A percentile compares a stretch with the other conserved stretches of the same genome.
phyloP scores from a whole-genome alignment of 1,140 invertebrate genomes.

The Halesus radiatus region DNA sequence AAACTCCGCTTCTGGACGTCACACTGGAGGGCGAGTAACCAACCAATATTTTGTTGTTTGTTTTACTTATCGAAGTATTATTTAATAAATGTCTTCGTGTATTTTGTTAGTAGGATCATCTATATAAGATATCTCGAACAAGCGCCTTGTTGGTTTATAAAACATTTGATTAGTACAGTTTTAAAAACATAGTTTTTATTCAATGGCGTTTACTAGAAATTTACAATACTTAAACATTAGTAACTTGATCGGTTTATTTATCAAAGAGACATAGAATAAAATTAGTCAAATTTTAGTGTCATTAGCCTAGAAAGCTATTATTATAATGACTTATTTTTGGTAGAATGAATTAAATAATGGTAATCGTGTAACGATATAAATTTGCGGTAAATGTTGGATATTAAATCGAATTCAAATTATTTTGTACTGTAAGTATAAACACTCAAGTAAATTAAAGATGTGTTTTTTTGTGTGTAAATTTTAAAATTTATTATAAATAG shows the following conservation, averaged over 20 bases:
- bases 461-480: too few relatives aligned
- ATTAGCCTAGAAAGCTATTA: background rate
- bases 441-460: too few relatives aligned
- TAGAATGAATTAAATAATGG: background rate
- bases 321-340: too few relatives aligned
- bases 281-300: background rate
- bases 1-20: constrained; percentile 12
- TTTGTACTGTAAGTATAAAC: too few relatives aligned
- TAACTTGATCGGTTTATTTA: too few relatives aligned
- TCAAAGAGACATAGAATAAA: too few relatives aligned
- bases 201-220: constrained; percentile 29
- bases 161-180: constrained; percentile 29
- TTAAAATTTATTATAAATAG: too few relatives aligned
- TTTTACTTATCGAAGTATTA: too few relatives aligned
- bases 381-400: background rate
- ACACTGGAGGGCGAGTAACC: constrained; percentile 49
- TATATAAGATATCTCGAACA: constrained; percentile 11
- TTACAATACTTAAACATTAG: background rate
- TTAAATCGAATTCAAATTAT: too few relatives aligned
- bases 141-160: constrained; percentile 23
- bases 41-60: constrained; percentile 34
- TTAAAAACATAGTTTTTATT: constrained; percentile 3
- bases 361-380: background rate
- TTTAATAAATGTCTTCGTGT: constrained; percentile 34
- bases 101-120: constrained; percentile 36